Conservation (phyloP, 2,888 invertebrate genomes). For the Saturnia pavonia region DNA sequence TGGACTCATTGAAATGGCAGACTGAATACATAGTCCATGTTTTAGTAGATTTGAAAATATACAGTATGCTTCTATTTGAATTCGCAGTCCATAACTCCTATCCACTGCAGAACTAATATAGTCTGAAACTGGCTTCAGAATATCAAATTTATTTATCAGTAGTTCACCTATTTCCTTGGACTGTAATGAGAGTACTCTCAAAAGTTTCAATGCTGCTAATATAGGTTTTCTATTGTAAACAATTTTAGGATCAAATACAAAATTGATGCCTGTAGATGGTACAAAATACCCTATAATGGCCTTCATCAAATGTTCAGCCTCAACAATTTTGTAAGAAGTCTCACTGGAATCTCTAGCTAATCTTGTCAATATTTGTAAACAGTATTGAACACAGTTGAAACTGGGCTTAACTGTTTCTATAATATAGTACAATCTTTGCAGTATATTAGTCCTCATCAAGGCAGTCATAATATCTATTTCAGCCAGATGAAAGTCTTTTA, state of each 20-base stretch:
- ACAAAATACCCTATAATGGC: constrained; percentile 82
- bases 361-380: constrained; percentile 90
- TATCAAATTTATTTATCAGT: constrained; percentile 78
- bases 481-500: constrained; percentile 93
- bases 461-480: constrained; percentile 91
- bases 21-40: constrained; percentile 74
- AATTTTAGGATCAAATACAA: constrained; percentile 63
- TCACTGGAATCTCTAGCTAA: constrained; percentile 89
- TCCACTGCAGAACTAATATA: constrained; percentile 80
- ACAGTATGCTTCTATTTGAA: constrained; percentile 85
- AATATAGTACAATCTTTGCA: constrained; percentile 89
- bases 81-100: constrained; percentile 75
- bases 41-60: constrained; percentile 80
- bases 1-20: constrained; percentile 75
- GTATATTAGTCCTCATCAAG: constrained; percentile 87
- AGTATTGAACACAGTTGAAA: constrained; percentile 87
- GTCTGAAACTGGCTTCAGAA: constrained; percentile 77
- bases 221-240: constrained; percentile 85
- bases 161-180: constrained; percentile 76
- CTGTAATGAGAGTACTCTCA: constrained; percentile 86
- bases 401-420: constrained; percentile 86
- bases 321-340: constrained; percentile 83
- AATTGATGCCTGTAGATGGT: constrained; percentile 66
- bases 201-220: constrained; percentile 86
- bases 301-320: constrained; percentile 84